Percentiles rank a stretch among this genome's conserved stretches.
Evolutionary conservation across 2,797 vertebrate genomes (phyloP).

Genomic region (Morus bassanus): DNA sequence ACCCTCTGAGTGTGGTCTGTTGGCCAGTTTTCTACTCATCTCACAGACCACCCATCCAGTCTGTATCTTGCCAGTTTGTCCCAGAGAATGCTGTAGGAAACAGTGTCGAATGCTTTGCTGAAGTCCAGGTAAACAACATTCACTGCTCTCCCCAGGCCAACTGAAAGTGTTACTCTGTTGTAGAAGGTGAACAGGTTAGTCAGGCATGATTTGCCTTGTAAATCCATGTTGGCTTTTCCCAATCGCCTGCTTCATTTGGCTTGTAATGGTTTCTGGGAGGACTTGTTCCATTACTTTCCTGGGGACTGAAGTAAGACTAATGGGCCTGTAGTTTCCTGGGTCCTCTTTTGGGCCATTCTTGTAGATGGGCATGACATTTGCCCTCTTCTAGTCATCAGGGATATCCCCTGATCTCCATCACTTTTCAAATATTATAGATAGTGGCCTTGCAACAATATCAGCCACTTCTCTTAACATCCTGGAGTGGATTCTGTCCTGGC

Average conservation of each 20-base stretch:
- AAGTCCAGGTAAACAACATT: neutral
- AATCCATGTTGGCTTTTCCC: neutral
- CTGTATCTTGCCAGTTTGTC: neutral
- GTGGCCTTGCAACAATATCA: neutral
- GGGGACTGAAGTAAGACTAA: neutral
- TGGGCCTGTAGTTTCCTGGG: neutral
- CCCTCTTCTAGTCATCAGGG: fast-evolving
- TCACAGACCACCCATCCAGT: neutral
- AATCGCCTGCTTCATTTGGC: neutral
- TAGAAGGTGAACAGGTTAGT: neutral
- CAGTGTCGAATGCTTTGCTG: neutral
- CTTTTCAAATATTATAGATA: neutral
- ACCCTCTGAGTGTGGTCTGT: neutral
- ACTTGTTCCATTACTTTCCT: neutral
- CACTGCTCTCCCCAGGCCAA: neutral
- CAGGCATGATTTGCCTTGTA: neutral
- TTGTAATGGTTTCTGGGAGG: neutral
- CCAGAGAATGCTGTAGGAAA: neutral
- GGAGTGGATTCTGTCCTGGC: neutral
- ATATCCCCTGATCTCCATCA: neutral
- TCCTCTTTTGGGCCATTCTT: neutral
- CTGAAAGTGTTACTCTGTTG: neutral
- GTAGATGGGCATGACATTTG: neutral
- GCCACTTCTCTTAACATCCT: neutral
- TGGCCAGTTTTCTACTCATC: neutral